Base-by-base conservation (phyloP, 2,797 vertebrate genomes). In the Dromococcyx pavoninus region DNA sequence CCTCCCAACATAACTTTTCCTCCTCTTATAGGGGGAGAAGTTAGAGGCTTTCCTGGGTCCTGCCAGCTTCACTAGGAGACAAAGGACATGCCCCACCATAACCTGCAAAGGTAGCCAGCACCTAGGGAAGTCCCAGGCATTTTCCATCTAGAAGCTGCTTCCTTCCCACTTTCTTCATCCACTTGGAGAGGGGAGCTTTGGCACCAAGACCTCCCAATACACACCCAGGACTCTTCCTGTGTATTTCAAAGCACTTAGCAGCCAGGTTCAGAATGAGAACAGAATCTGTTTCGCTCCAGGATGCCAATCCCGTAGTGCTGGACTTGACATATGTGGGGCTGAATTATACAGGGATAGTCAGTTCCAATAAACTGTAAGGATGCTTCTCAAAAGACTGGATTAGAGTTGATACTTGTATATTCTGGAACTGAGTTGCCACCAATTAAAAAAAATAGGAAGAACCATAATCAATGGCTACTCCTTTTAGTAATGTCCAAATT, bases 121-220 rank as follows among this genome's bases (percentile, higher is more conserved):
- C 9, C 24, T 2, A 32, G 27, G 17, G 43, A 70, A 82, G 30
- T 7, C 5, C 2, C 23, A 33, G 13, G 12, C 4, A 22, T 71
- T 67, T 64, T 22, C 28, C 15, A 24, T 9, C 16, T 4, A 71
- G 44, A 28, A 90, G 28, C 12, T 90, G 48, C 53, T 91, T n/a
- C 21, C 23, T 70, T 27, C 13, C 15, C 17, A 51, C n/a, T n/a
- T 33, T 30, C 4, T 0, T 12, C 16, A 28, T 5, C 6, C 12
- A 21, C 33, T 53, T 1, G 1, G 10, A 64, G 9, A 69, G 7
- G 6, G 6, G 3, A 89, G 15, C 23, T 86, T 44, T 61, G 10
- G 7, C 10, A 16, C 32, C 11, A 35, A 0, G 48, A 51, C 13
- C 18, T 73, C 35, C 23, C 28, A 53, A 0, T 10, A 35, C 25